phyloP scores from a whole-genome alignment of 2,797 vertebrate species.

The Chiroxiphia lanceolata region DNA sequence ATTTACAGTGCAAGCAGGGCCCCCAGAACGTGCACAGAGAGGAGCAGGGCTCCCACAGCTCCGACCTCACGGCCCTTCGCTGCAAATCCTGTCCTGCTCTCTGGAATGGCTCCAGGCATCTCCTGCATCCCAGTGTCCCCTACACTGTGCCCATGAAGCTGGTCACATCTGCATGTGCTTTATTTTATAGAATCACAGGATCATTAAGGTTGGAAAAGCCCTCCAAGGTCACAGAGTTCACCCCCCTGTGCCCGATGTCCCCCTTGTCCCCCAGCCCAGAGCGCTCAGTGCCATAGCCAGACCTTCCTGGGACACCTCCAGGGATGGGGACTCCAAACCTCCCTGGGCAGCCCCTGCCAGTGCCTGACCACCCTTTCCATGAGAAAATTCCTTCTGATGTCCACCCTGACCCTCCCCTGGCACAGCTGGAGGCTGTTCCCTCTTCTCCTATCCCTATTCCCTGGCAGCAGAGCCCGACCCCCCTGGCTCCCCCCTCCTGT shows the following conservation, averaged over 20 bases:
- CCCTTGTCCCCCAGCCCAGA: neutral
- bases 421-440: neutral
- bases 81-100: neutral
- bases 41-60: neutral
- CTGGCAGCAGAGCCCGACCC: too few species aligned
- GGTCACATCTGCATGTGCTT: neutral
- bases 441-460: neutral
- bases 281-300: neutral
- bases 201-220: neutral
- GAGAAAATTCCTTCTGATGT: neutral
- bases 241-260: neutral
- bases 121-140: neutral
- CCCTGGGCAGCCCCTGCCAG: neutral
- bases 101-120: neutral
- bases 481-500: neutral
- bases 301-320: neutral
- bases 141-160: accelerated
- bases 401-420: neutral
- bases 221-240: neutral
- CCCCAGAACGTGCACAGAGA: neutral
- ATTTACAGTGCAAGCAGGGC: neutral
- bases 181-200: neutral
- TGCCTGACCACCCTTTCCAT: neutral
- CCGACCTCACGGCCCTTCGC: accelerated
- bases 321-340: neutral